phyloP scores from a whole-genome alignment of 2,888 invertebrate species.

The Silvanus unidentatus region DNA sequence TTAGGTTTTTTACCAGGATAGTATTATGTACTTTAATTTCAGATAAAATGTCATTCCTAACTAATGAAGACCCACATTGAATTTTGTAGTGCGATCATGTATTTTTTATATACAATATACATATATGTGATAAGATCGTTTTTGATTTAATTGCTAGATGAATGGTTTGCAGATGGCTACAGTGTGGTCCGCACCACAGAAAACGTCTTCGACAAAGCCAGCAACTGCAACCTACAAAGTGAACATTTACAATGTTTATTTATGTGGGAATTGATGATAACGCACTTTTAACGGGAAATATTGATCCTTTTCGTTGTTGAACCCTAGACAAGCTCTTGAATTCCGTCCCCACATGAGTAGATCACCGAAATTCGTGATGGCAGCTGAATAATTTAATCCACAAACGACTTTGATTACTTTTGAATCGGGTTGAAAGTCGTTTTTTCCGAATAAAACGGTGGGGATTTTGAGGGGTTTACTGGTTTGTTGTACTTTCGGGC shows the following conservation, averaged over 20 bases:
- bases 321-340: constrained; percentile 73
- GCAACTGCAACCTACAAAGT: constrained; percentile 76
- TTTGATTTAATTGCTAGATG: constrained; percentile 41
- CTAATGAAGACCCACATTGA: too few species aligned
- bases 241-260: neutral
- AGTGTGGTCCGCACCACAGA: constrained; percentile 83
- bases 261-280: neutral
- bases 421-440: constrained; percentile 70
- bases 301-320: constrained; percentile 76
- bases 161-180: constrained; percentile 71
- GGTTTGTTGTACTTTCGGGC: constrained; percentile 67
- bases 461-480: constrained; percentile 69
- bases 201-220: constrained; percentile 65
- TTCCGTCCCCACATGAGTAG: constrained; percentile 92
- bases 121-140: too few species aligned
- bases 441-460: constrained; percentile 75
- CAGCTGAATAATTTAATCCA: constrained; percentile 74
- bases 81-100: too few species aligned
- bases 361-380: constrained; percentile 76
- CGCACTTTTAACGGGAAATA: constrained; percentile 77
- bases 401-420: constrained; percentile 61
- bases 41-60: too few species aligned
- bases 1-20: too few species aligned
- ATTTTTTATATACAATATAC: too few species aligned
- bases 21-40: too few species aligned